Evolutionary conservation across 2,113 vertebrate species (phyloP).

Genomic region (Glaucidium brasilianum): DNA sequence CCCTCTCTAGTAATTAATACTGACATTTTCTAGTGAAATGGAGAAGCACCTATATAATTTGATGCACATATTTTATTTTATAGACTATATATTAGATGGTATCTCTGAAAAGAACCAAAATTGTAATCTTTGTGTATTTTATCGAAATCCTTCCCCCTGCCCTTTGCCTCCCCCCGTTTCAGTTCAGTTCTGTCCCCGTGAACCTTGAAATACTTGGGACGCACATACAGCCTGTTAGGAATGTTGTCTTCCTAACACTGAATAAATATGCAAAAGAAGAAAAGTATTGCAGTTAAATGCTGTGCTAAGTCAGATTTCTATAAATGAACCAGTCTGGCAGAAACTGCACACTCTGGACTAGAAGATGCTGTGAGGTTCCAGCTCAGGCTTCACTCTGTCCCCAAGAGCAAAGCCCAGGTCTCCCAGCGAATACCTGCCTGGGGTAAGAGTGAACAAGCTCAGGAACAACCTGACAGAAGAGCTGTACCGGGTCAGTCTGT

Average conservation of each 20-base stretch:
- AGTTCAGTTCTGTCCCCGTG: neutral
- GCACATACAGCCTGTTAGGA: neutral
- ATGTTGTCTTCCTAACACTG: neutral
- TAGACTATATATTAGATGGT: neutral
- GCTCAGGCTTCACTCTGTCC: neutral
- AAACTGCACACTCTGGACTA: neutral
- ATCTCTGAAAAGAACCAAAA: neutral
- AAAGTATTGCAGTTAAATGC: neutral
- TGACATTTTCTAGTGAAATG: too few species aligned
- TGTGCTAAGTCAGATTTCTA: neutral
- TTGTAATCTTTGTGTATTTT: neutral
- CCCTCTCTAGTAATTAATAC: neutral
- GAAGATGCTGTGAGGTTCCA: neutral
- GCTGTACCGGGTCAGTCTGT: neutral
- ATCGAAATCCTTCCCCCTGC: fast-evolving
- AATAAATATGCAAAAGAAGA: neutral
- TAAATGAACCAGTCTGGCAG: neutral
- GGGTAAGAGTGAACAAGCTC: neutral
- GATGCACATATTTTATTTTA: neutral
- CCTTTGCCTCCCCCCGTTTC: fast-evolving
- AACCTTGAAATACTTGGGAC: neutral
- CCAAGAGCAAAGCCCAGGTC: neutral
- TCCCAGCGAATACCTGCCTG: neutral
- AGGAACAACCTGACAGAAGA: neutral
- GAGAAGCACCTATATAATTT: neutral